Conservation (phyloP, 2,888 invertebrate species). For the Notocelia uddmanniana region DNA sequence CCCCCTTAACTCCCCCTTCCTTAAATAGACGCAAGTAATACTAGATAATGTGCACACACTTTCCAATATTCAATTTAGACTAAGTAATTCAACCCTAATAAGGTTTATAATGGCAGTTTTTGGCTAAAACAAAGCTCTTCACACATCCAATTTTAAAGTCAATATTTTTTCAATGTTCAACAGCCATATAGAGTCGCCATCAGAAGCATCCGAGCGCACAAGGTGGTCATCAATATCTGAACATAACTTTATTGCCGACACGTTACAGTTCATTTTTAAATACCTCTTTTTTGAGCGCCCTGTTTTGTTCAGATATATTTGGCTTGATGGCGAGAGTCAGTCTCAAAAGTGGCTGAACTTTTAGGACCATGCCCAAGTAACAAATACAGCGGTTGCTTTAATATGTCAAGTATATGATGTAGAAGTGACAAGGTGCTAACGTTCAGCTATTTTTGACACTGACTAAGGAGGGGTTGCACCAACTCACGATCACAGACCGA, state of each 20-base stretch:
- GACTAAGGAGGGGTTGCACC: not conserved
- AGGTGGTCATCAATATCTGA: too few relatives aligned
- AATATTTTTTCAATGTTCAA: not conserved
- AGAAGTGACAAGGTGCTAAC: not conserved
- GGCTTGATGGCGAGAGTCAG: too few relatives aligned
- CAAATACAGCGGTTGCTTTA: not conserved
- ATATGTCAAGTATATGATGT: not conserved
- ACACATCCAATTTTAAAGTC: conserved; percentile 1
- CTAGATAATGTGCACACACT: not conserved
- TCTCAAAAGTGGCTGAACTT: not conserved
- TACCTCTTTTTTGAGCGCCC: too few relatives aligned
- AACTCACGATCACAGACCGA: too few relatives aligned
- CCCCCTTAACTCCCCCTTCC: not conserved
- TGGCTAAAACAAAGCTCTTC: not conserved
- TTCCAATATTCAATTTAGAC: not conserved
- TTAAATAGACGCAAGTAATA: conserved; percentile 5
- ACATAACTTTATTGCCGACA: too few relatives aligned
- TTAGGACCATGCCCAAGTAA: not conserved
- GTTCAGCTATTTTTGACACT: not conserved
- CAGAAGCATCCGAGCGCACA: too few relatives aligned
- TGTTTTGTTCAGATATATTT: too few relatives aligned
- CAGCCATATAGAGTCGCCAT: not conserved
- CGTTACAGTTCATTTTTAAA: too few relatives aligned
- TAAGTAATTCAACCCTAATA: conserved; percentile 22
- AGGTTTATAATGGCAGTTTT: conserved; percentile 23